Evolutionary conservation across 2,888 invertebrate genomes (phyloP), one percentile per base, ranked within the genome.

Genomic region (Gandaritis pyraliata): DNA sequence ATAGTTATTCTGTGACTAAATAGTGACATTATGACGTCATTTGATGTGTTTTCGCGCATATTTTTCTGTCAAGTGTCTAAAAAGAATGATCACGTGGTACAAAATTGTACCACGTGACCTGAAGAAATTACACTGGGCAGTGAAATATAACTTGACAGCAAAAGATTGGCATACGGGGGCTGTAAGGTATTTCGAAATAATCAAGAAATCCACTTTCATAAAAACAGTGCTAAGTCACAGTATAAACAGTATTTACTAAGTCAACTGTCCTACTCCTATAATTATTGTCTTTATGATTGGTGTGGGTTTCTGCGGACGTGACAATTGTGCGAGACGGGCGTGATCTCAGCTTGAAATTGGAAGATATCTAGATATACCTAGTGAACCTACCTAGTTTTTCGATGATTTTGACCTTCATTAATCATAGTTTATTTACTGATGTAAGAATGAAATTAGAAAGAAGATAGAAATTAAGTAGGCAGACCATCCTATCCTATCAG

Each of bases 291-390:
- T 74, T 69, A 71, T 66, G 69, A 73, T 71, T 73, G 69, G 68
- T 75, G 82, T 78, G 75, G 78, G 80, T 66, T 73, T 73, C 73
- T 61, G 71, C 76, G 84, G 87, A 87, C 87, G 88, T 88, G 86
- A 84, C 87, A 86, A 88, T 88, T 88, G 86, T 76, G 71, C 65
- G 78, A 73, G 80, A 83, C 82, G 80, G 78, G 77, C 74, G 75
- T 83, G 83, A 87, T 77, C 81, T 86, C 85, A 83, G 77, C 73
- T 61, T 73, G 63, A 73, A 78, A 80, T 78, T 70, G 73, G 73
- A 74, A 74, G 76, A 75, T 71, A 73, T 62, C 58, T 59, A 71
- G 71, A 48, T 48, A 33, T 33, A 33, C 33, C 33, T 33, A 33
- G 33, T n/a, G n/a, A n/a, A n/a, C n/a, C 8, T 33, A 8, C 8